Evolutionary conservation across 2,113 vertebrate species (phyloP).

Genomic region (Eptesicus fuscus): DNA sequence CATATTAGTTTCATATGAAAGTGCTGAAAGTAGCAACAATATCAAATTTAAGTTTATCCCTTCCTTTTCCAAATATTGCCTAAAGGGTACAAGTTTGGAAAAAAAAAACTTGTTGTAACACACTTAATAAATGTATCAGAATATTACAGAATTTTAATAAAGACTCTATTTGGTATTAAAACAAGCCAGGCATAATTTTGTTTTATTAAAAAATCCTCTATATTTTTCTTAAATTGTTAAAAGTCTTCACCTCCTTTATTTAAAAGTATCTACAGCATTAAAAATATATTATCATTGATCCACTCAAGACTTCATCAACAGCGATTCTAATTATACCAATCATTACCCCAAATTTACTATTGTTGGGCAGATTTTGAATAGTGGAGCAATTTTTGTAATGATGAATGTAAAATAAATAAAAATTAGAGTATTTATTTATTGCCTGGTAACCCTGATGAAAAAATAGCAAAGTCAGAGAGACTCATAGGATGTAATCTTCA

Average conservation of each 20-base stretch:
- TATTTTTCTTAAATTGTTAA: background rate
- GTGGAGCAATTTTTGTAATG: conserved; percentile 47
- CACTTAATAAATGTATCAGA: background rate
- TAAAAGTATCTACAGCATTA: background rate
- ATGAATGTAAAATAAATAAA: conserved; percentile 36
- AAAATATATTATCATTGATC: background rate
- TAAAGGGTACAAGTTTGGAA: background rate
- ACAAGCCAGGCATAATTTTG: background rate
- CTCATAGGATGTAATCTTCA: background rate
- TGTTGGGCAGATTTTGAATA: background rate
- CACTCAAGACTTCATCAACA: conserved; percentile 45
- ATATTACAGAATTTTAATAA: conserved; percentile 10
- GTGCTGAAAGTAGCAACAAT: background rate
- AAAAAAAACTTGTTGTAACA: background rate
- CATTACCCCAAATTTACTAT: conserved; percentile 27
- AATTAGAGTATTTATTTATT: conserved; percentile 26
- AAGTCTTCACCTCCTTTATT: background rate
- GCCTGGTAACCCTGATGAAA: background rate
- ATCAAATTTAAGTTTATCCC: background rate
- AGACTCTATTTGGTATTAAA: background rate
- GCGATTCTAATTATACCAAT: conserved; percentile 25
- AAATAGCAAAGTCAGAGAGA: background rate
- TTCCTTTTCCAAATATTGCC: conserved; percentile 12
- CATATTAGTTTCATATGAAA: conserved; percentile 2
- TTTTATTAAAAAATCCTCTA: conserved; percentile 31